Evolutionary conservation across 2,113 vertebrate genomes (phyloP).

Genomic region (Eleginops maclovinus): DNA sequence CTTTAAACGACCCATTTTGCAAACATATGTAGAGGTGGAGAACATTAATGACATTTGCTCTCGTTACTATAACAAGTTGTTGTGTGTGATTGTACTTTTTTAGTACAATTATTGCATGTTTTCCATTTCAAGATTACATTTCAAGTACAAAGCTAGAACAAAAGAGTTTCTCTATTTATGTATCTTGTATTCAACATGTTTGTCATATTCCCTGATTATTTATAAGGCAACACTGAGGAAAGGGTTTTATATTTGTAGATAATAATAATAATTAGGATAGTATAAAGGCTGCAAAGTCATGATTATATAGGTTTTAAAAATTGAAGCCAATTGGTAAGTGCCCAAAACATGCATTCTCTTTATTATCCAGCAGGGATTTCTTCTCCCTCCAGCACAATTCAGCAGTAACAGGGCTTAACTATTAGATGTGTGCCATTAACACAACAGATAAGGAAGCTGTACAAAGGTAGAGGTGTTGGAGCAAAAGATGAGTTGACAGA

Average conservation of each 20-base stretch:
- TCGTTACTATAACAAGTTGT: neutral
- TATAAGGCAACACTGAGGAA: neutral
- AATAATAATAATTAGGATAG: too few relatives aligned
- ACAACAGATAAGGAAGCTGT: too few relatives aligned
- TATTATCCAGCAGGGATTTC: neutral
- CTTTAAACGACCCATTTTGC: constrained; percentile 59
- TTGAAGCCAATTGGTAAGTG: too few relatives aligned
- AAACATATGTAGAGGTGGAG: constrained; percentile 37
- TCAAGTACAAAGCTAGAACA: neutral
- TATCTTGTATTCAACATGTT: too few relatives aligned
- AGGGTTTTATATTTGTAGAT: neutral
- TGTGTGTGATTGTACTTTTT: too few relatives aligned
- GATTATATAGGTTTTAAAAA: too few relatives aligned
- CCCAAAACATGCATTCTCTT: neutral
- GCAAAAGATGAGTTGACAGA: too few relatives aligned
- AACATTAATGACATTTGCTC: neutral
- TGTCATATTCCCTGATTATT: neutral
- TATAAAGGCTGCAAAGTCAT: too few relatives aligned
- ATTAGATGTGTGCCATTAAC: too few relatives aligned
- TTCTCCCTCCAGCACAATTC: too few relatives aligned
- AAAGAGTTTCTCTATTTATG: neutral
- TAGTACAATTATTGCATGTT: neutral
- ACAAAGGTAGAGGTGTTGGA: too few relatives aligned
- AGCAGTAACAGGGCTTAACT: too few relatives aligned
- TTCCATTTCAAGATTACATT: neutral